Base-by-base conservation (phyloP, 2,888 invertebrate species). In the Drosophila kanekoi region DNA sequence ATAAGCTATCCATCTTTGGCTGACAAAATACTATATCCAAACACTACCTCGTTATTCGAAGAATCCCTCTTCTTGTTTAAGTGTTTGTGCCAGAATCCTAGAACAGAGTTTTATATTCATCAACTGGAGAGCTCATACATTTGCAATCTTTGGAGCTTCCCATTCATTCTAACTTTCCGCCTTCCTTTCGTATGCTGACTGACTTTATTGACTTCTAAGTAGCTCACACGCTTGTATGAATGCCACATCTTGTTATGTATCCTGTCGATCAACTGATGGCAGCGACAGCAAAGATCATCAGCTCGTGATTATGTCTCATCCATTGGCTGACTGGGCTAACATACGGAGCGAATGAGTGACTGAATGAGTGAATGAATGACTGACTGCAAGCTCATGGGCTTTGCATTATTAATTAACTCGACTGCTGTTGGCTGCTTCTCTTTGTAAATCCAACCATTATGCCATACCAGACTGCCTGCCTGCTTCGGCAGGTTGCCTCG, bases 401-500 rank as follows among this genome's bases (percentile, higher is more conserved):
- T 74, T 79, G 89, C 75, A 88, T 89, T 88, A 88, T 80, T 86
- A 88, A 88, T 86, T 86, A 86, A 72, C 81, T 75, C 45, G 77
- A 52, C 41, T 72, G 48, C 60, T 73, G 43, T 63, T 70, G 54
- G 33, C 18, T 41, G 49, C 63, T 64, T 52, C 62, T 72, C 73
- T 62, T 81, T 66, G 72, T 66, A 65, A 77, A 75, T 89, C 80
- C 89, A 79, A 75, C 89, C 89, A 85, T 85, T 85, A 89, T 86
- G 89, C 83, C 88, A 84, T 89, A 78, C 82, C 86, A 89, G 89
- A 89, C 77, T 80, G 86, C 87, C 63, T 83, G 81, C 80, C 77
- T 76, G 80, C 65, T 62, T 43, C 44, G 20, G 62, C 62, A 40
- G 77, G 64, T 56, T 74, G 60, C 60, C 68, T 58, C 48, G 41